Conservation (phyloP, 1,140 invertebrate genomes). For the Drosophila elegans region DNA sequence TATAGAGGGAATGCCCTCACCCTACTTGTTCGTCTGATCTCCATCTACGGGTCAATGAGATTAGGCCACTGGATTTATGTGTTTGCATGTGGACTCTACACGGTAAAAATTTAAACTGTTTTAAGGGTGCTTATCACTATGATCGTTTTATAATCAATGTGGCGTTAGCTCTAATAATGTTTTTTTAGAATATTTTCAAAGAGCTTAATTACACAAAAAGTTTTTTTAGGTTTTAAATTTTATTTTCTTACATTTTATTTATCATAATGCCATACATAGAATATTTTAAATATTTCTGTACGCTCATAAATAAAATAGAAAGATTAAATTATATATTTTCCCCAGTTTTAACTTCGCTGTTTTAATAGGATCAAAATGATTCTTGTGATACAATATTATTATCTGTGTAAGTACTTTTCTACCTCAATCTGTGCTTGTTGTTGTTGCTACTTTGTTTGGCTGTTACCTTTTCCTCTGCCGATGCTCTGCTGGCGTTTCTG, state of each 20-base stretch:
- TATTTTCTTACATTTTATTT: no score
- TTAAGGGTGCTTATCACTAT: not conserved
- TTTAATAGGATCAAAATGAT: not conserved
- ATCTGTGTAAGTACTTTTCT: constrained; percentile 22
- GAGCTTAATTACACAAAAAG: no score
- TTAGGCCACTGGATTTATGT: constrained; percentile 61
- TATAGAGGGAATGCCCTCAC: not conserved
- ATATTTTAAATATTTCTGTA: no score
- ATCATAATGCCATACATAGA: no score
- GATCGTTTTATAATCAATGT: no score
- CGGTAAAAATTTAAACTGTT: not conserved
- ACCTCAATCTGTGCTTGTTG: not conserved
- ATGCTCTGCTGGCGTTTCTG: constrained; percentile 9
- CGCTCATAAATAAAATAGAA: no score
- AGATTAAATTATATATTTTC: no score
- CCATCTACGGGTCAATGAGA: constrained; percentile 59
- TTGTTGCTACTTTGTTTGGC: constrained; percentile 23
- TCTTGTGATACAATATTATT: not conserved
- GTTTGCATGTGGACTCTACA: constrained; percentile 20
- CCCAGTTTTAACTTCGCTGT: no score
- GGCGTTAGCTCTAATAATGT: no score
- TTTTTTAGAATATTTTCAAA: no score
- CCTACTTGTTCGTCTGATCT: constrained; percentile 24
- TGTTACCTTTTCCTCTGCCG: constrained; percentile 22
- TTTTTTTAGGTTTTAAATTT: no score